These are phyloP conservation scores for Coelinius sp. DNA, from an alignment of 2,888 invertebrate species.

Conservation along the genomic window DNA sequence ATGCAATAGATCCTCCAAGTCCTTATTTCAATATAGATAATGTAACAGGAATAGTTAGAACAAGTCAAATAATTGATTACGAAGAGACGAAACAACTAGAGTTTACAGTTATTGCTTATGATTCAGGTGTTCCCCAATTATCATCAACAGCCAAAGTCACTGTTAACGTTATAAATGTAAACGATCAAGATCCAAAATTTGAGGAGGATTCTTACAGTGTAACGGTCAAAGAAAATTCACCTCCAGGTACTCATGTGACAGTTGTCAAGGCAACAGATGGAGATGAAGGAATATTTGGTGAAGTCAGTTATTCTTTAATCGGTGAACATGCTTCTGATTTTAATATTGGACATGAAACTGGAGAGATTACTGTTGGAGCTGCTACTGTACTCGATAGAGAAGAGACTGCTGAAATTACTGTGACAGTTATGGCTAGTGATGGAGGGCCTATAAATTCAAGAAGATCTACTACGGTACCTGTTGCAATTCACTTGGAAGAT, in stretches of 20 bases:
- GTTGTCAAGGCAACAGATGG: slow-evolving; percentile 83
- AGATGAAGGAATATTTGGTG: slow-evolving; percentile 84
- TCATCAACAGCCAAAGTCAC: slow-evolving; percentile 84
- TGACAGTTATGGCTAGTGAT: slow-evolving; percentile 87
- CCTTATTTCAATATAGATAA: slow-evolving; percentile 87
- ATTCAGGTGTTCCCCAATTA: slow-evolving; percentile 88
- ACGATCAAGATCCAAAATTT: slow-evolving; percentile 90
- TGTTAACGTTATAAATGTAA: slow-evolving; percentile 85
- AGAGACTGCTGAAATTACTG: slow-evolving; percentile 77
- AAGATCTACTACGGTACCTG: slow-evolving; percentile 82
- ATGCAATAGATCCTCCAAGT: slow-evolving; percentile 79
- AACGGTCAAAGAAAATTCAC: slow-evolving; percentile 82
- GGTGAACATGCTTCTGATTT: slow-evolving; percentile 84
- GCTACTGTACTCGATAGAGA: slow-evolving; percentile 86
- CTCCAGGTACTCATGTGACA: slow-evolving; percentile 80
- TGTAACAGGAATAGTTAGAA: slow-evolving; percentile 84
- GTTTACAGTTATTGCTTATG: slow-evolving; percentile 86
- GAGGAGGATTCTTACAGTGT: slow-evolving; percentile 78
- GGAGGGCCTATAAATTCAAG: slow-evolving; percentile 80
- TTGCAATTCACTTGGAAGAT: slow-evolving; percentile 84
- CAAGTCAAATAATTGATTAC: slow-evolving; percentile 85
- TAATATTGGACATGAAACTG: slow-evolving; percentile 79
- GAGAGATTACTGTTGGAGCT: slow-evolving; percentile 83
- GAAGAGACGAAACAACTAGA: slow-evolving; percentile 83
- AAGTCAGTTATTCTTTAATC: slow-evolving; percentile 82